Evolutionary conservation across 2,797 vertebrate genomes (phyloP).

Genomic region (Chelidonichthys spinosus): DNA sequence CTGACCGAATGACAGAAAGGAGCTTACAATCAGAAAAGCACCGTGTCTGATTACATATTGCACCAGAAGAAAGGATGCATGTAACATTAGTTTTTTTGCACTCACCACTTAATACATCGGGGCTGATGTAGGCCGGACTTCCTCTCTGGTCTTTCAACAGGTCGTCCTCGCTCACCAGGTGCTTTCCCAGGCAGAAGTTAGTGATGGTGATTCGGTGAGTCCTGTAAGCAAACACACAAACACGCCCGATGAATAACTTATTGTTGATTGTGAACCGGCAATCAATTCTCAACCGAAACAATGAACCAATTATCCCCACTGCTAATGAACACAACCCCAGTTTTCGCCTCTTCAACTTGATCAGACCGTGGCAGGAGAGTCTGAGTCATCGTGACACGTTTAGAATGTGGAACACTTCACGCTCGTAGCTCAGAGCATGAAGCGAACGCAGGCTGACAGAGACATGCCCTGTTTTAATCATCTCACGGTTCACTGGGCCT

Average conservation of each 20-base stretch:
- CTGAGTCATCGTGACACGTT: slow-evolving; percentile 38
- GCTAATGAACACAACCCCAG: not conserved
- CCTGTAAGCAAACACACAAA: slow-evolving; percentile 75
- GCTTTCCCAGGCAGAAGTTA: slow-evolving; percentile 99
- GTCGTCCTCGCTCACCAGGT: slow-evolving; percentile 98
- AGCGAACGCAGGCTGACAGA: slow-evolving; percentile 26
- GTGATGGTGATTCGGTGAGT: slow-evolving; percentile 99
- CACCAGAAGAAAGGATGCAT: not conserved
- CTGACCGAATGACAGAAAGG: not conserved
- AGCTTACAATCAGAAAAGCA: not conserved
- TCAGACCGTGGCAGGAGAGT: slow-evolving; percentile 1
- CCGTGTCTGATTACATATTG: not conserved
- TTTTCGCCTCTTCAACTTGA: slow-evolving; percentile 3
- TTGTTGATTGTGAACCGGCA: not conserved
- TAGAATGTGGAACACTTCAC: slow-evolving; percentile 27
- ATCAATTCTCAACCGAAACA: not conserved
- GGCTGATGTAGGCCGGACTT: slow-evolving; percentile 98
- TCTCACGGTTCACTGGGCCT: slow-evolving; percentile 16
- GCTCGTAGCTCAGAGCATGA: slow-evolving; percentile 13
- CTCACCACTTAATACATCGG: slow-evolving; percentile 96
- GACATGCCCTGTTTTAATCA: slow-evolving; percentile 30
- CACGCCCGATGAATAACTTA: slow-evolving; percentile 8
- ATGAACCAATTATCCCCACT: not conserved
- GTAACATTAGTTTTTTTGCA: not conserved
- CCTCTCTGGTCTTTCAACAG: slow-evolving; percentile 98